A percentile compares a stretch with the other conserved stretches of the same genome.
Conservation (phyloP, 2,888 invertebrate genomes). For the Microplitis deprimator region DNA sequence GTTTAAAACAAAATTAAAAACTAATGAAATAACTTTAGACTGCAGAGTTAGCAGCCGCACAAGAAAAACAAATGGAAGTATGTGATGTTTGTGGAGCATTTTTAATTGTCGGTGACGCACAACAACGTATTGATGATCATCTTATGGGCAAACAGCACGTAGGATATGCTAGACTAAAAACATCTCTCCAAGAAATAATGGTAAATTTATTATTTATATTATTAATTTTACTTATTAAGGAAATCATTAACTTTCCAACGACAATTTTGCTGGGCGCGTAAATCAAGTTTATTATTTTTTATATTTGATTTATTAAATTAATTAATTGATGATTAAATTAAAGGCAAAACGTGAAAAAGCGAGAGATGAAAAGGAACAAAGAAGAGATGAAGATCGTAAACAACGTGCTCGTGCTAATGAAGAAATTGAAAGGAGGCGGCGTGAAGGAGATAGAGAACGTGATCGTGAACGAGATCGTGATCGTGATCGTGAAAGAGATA, state of each 20-base stretch:
- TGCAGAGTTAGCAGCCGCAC: conserved; percentile 87
- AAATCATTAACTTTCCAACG: neutral
- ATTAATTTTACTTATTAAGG: neutral
- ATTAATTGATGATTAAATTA: conserved; percentile 12
- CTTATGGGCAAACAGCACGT: conserved; percentile 98
- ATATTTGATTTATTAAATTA: conserved; percentile 31
- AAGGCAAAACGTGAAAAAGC: conserved; percentile 72
- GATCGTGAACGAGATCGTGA: conserved; percentile 61
- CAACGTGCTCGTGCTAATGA: conserved; percentile 69
- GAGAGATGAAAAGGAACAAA: conserved; percentile 73
- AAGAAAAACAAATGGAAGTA: conserved; percentile 99
- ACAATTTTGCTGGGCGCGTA: too few species aligned
- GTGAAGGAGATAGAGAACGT: conserved; percentile 59
- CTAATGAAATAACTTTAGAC: conserved; percentile 70
- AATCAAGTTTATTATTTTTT: conserved; percentile 6
- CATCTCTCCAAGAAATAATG: conserved; percentile 75
- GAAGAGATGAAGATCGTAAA: conserved; percentile 73
- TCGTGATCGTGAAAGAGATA: conserved; percentile 58
- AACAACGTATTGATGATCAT: conserved; percentile 97
- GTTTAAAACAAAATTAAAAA: conserved; percentile 3
- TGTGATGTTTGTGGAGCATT: conserved; percentile 99
- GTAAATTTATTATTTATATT: conserved; percentile 56
- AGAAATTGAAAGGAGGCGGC: conserved; percentile 63
- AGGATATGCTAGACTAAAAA: conserved; percentile 82
- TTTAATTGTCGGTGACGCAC: conserved; percentile 98